Conservation (phyloP, 2,113 vertebrate species). For the Galemys pyrenaicus region DNA sequence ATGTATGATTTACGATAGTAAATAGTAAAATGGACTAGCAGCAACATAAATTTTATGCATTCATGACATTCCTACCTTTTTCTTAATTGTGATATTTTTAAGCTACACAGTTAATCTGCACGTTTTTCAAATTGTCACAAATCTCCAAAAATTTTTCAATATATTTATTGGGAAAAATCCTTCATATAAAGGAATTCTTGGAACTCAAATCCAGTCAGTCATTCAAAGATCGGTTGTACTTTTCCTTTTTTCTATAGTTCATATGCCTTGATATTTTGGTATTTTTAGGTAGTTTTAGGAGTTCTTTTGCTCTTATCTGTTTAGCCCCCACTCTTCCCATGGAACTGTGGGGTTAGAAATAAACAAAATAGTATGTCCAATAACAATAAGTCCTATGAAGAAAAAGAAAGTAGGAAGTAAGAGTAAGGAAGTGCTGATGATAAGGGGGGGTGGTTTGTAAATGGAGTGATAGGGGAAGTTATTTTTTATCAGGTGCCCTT, state of each 20-base stretch:
- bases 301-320: not conserved
- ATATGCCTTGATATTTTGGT: not conserved
- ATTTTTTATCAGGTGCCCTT: not conserved
- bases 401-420: too few species aligned
- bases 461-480: not conserved
- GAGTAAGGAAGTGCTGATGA: too few species aligned
- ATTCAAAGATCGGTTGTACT: too few species aligned
- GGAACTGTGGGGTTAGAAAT: not conserved
- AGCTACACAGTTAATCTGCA: too few species aligned
- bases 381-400: not conserved
- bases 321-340: not conserved
- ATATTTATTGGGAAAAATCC: not conserved
- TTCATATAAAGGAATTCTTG: not conserved
- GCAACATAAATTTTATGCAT: too few species aligned
- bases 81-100: too few species aligned
- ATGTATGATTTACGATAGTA: too few species aligned
- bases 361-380: not conserved
- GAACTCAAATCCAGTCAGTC: not conserved
- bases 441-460: not conserved
- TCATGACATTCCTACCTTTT: too few species aligned
- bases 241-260: not conserved
- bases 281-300: slow-evolving; percentile 8
- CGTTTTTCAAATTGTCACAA: too few species aligned
- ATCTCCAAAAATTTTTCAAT: not conserved
- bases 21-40: not conserved